These are phyloP conservation scores for Bagarius yarrelli DNA, from an alignment of 2,113 vertebrate genomes.

Conservation along the genomic window DNA sequence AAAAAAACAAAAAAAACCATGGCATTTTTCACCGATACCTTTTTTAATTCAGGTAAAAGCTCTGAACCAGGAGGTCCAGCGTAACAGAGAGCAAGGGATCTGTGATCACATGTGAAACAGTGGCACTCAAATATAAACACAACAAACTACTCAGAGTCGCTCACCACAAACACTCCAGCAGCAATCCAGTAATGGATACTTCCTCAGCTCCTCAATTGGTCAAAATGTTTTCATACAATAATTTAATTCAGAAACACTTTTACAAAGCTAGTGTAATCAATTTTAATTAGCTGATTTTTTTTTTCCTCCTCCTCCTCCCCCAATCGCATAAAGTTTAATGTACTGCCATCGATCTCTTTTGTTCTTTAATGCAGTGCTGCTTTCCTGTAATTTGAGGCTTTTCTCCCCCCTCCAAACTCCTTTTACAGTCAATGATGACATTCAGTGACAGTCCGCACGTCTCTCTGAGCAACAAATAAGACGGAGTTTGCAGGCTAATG, in stretches of 20 bases:
- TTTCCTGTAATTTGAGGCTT: constrained; percentile 80
- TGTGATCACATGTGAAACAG: constrained; percentile 71
- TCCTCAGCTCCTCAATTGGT: constrained; percentile 79
- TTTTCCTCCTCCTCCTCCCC: constrained; percentile 50
- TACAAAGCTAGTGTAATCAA: constrained; percentile 83
- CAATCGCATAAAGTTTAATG: constrained; percentile 82
- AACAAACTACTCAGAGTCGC: constrained; percentile 68
- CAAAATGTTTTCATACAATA: constrained; percentile 85
- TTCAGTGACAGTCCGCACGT: constrained; percentile 68
- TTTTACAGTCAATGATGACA: constrained; percentile 75
- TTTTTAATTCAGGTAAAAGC: constrained; percentile 74
- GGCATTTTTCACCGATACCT: constrained; percentile 57
- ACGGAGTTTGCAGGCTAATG: neutral
- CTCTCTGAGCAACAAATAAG: constrained; percentile 49
- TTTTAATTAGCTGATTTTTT: constrained; percentile 84
- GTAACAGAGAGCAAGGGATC: constrained; percentile 61
- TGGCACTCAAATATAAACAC: constrained; percentile 59
- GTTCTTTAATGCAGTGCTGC: constrained; percentile 82
- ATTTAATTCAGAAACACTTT: constrained; percentile 86
- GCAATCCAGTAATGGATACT: constrained; percentile 84
- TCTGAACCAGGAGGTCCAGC: constrained; percentile 55
- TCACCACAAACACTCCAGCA: constrained; percentile 76
- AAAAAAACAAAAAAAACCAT: constrained; percentile 26
- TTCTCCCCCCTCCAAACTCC: constrained; percentile 55
- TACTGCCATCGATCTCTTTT: constrained; percentile 81